A percentile compares a stretch with the other conserved stretches of the same genome.
These are phyloP conservation scores for Melanerpes formicivorus DNA, from an alignment of 2,113 vertebrate species.

Conservation along the genomic window DNA sequence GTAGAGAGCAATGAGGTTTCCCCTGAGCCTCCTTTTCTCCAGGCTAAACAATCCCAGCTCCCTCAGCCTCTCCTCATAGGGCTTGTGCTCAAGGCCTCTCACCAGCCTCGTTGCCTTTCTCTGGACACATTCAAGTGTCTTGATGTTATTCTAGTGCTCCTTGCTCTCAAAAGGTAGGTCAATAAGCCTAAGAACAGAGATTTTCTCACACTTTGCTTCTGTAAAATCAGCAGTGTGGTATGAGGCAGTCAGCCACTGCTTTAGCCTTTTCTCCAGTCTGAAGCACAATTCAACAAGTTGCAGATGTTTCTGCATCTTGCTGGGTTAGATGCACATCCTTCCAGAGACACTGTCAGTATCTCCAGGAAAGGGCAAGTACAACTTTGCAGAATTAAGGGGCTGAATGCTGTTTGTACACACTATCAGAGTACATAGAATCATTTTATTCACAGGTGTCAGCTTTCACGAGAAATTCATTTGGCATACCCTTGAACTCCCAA, in stretches of 20 bases:
- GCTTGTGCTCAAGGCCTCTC: too few species aligned
- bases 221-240: background rate
- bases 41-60: too few species aligned
- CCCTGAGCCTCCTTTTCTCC: too few species aligned
- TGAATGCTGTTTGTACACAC: background rate
- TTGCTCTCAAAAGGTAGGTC: background rate
- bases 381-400: background rate
- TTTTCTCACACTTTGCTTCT: background rate
- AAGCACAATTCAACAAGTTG: background rate
- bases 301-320: background rate
- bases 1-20: too few species aligned
- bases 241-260: background rate
- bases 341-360: background rate
- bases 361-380: background rate
- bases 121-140: too few species aligned
- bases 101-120: too few species aligned
- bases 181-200: background rate
- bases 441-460: background rate
- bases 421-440: background rate
- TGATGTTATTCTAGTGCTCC: background rate
- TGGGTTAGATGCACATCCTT: background rate
- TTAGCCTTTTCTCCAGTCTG: background rate
- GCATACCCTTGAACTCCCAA: background rate
- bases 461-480: background rate
- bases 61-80: too few species aligned